Percentiles rank a stretch among this genome's conserved stretches.
Evolutionary conservation across 2,888 invertebrate genomes (phyloP).

Genomic region (Acanthopleura granulata): DNA sequence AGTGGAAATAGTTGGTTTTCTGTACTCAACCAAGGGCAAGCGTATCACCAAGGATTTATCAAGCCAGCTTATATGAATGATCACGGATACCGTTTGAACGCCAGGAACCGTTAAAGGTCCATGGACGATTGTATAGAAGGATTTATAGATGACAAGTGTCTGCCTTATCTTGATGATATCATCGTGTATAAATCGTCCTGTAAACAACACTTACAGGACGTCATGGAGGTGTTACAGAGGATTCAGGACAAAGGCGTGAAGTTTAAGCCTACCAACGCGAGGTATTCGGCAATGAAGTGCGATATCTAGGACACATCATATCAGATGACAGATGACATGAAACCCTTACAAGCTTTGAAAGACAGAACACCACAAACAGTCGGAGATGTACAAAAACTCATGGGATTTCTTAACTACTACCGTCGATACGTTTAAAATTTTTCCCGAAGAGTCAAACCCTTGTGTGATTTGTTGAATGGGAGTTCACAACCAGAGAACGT

Average conservation of each 20-base stretch:
- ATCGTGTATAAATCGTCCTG: neutral
- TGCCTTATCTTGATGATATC: too few species aligned
- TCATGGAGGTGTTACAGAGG: neutral
- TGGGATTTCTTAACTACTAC: neutral
- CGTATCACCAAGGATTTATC: constrained; percentile 15
- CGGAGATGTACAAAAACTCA: neutral
- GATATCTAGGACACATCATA: neutral
- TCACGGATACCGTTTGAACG: too few species aligned
- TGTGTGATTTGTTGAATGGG: neutral
- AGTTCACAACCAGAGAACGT: too few species aligned
- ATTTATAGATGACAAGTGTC: too few species aligned
- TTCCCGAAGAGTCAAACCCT: neutral
- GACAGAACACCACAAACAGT: neutral
- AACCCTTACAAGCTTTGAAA: neutral
- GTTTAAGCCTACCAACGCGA: neutral
- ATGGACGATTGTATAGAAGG: too few species aligned
- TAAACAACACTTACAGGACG: neutral
- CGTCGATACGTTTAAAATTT: neutral
- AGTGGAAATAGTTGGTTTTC: neutral
- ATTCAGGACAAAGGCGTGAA: neutral
- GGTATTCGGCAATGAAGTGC: neutral
- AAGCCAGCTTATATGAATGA: neutral
- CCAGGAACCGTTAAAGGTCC: too few species aligned
- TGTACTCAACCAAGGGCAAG: neutral
- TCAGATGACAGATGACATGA: neutral